Evolutionary conservation across 2,888 invertebrate species (phyloP).

Genomic region (Melieria omissa): DNA sequence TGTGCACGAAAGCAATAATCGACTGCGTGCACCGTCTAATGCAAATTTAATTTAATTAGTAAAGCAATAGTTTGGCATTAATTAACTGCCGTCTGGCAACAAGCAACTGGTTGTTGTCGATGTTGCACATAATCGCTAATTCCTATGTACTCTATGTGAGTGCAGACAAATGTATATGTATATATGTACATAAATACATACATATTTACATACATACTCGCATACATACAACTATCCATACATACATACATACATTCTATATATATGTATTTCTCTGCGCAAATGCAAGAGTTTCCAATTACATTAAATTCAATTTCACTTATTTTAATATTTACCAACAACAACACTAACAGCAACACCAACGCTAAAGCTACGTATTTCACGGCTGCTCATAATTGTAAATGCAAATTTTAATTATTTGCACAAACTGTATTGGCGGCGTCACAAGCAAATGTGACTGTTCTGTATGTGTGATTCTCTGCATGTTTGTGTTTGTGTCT

Average conservation of each 20-base stretch:
- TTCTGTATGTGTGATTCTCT: not conserved
- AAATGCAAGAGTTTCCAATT: not conserved
- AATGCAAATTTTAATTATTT: constrained; percentile 36
- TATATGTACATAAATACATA: not conserved
- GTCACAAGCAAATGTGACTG: not conserved
- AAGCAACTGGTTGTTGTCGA: too few species aligned
- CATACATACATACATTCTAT: not conserved
- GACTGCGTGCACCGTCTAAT: too few species aligned
- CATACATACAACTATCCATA: not conserved
- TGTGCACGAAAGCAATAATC: too few species aligned
- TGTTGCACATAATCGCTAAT: too few species aligned
- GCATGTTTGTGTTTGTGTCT: not conserved
- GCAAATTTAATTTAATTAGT: too few species aligned
- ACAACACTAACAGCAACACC: not conserved
- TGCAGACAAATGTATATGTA: not conserved
- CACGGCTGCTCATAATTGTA: constrained; percentile 9
- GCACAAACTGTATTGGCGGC: constrained; percentile 5
- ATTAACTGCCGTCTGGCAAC: too few species aligned
- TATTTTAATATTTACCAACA: not conserved
- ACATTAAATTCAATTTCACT: not conserved
- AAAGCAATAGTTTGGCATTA: too few species aligned
- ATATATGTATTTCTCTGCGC: not conserved
- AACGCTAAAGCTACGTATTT: not conserved
- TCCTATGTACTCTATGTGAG: too few species aligned
- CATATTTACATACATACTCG: not conserved